Evolutionary conservation across 1,140 invertebrate genomes (phyloP).

Genomic region (Zaprionus nigranus): DNA sequence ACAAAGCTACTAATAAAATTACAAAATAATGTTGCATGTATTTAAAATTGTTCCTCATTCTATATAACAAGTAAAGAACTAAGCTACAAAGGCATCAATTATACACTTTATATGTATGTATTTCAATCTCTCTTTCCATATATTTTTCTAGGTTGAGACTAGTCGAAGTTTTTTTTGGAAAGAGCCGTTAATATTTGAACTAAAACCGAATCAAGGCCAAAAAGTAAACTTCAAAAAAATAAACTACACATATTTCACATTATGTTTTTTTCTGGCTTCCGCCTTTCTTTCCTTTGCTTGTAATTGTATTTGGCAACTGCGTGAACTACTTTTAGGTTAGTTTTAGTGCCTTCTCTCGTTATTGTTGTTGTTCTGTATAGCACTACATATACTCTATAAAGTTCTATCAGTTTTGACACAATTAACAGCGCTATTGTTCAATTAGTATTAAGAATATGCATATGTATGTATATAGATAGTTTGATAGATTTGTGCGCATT

Average conservation of each 20-base stretch:
- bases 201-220: conserved; percentile 33
- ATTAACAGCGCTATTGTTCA: conserved; percentile 53
- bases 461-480: conserved; percentile 15
- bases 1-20: conserved; percentile 3
- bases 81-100: conserved; percentile 51
- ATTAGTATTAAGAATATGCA: conserved; percentile 29
- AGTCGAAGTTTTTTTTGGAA: conserved; percentile 30
- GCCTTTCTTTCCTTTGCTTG: neutral
- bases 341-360: conserved; percentile 41
- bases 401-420: conserved; percentile 64
- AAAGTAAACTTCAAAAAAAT: conserved; percentile 36
- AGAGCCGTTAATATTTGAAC: conserved; percentile 59
- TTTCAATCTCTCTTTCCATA: conserved; percentile 23
- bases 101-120: neutral
- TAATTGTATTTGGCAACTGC: conserved; percentile 57
- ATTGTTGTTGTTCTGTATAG: conserved; percentile 20
- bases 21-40: conserved; percentile 1
- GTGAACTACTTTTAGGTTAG: conserved; percentile 55
- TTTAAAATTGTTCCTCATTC: conserved; percentile 3
- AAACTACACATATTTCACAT: conserved; percentile 21
- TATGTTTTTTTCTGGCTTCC: conserved; percentile 18
- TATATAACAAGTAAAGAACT: conserved; percentile 27
- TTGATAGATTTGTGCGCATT: conserved; percentile 41
- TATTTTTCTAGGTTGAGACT: conserved; percentile 17
- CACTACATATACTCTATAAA: conserved; percentile 34